A percentile compares a stretch with the other conserved stretches of the same genome.
Evolutionary conservation across 2,113 vertebrate species (phyloP).

Genomic region (Pygoscelis antarcticus): DNA sequence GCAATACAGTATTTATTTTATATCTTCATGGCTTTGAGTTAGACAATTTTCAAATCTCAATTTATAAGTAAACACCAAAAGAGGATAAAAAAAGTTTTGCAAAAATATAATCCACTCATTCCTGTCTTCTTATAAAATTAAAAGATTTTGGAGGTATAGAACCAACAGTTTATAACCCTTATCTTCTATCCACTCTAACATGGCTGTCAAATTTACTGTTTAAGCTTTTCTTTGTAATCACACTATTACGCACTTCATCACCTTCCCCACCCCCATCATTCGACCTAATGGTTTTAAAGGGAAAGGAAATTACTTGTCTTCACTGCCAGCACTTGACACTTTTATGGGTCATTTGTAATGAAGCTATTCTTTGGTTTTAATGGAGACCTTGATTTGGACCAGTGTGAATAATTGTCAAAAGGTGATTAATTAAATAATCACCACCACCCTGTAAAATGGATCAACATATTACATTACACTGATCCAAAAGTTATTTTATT

Average conservation of each 20-base stretch:
- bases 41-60: not conserved
- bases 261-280: slow-evolving; percentile 72
- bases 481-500: slow-evolving; percentile 83
- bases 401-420: slow-evolving; percentile 84
- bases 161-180: slow-evolving; percentile 1
- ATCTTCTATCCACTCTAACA: slow-evolving; percentile 30
- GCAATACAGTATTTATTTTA: not conserved
- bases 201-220: slow-evolving; percentile 71
- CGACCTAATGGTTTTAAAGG: slow-evolving; percentile 78
- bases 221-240: slow-evolving; percentile 76
- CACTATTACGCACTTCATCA: slow-evolving; percentile 69
- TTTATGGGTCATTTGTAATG: slow-evolving; percentile 87
- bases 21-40: not conserved
- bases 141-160: slow-evolving; percentile 2
- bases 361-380: slow-evolving; percentile 84
- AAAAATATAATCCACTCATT: not conserved
- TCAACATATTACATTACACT: slow-evolving; percentile 80
- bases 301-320: slow-evolving; percentile 83
- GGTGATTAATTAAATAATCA: slow-evolving; percentile 88
- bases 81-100: not conserved
- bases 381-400: slow-evolving; percentile 83
- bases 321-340: slow-evolving; percentile 80
- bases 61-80: not conserved
- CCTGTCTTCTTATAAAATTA: not conserved
- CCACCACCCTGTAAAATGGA: slow-evolving; percentile 79